Evolutionary conservation across 2,113 vertebrate species (phyloP).

Genomic region (Penelope pileata): DNA sequence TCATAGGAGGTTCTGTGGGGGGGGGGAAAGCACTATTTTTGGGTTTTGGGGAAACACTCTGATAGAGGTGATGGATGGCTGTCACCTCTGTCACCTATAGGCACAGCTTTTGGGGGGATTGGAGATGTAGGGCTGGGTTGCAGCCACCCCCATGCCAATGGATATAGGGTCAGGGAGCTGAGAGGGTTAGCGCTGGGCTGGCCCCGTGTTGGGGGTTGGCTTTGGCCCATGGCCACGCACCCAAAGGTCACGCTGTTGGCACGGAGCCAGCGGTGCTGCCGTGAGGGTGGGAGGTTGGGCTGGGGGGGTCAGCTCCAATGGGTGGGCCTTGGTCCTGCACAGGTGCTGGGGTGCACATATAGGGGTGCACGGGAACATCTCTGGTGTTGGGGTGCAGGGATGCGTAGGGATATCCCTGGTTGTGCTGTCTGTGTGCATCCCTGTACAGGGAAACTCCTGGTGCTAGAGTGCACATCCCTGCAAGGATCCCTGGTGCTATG

Average conservation of each 20-base stretch:
- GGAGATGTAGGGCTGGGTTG: not conserved
- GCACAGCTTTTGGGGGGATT: not conserved
- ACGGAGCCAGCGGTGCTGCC: not conserved
- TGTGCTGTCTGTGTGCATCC: not conserved
- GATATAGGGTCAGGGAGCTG: fast-evolving
- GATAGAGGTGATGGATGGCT: not conserved
- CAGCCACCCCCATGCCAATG: not conserved
- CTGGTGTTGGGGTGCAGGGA: too few relatives aligned
- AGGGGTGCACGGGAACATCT: too few relatives aligned
- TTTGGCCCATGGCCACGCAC: not conserved
- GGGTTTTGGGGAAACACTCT: not conserved
- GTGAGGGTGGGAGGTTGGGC: not conserved
- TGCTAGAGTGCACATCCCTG: not conserved
- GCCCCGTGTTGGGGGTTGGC: not conserved
- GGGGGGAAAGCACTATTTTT: not conserved
- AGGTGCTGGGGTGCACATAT: not conserved
- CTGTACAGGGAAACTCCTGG: not conserved
- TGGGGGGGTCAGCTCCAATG: fast-evolving
- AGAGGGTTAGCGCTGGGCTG: not conserved
- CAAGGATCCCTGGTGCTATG: fast-evolving
- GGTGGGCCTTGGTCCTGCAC: not conserved
- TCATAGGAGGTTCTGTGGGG: not conserved
- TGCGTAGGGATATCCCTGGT: not conserved
- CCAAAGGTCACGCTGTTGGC: slow-evolving; percentile 41
- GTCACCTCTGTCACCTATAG: too few relatives aligned